A percentile compares a stretch with the other conserved stretches of the same genome.
Evolutionary conservation across 2,113 vertebrate genomes (phyloP).

Genomic region (Hippopotamus amphibius): DNA sequence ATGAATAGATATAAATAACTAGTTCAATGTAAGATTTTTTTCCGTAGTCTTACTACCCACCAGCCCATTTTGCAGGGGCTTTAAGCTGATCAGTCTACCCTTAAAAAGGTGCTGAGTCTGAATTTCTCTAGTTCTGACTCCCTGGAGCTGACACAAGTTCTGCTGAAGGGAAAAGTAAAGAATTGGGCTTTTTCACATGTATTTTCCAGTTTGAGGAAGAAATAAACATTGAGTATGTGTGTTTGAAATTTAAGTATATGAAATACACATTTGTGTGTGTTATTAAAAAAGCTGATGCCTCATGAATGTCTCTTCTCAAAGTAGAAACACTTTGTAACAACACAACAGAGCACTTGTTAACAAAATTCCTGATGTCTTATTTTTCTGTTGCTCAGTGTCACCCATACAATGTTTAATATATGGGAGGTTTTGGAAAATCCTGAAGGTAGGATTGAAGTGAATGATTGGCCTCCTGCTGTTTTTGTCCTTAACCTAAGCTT

Average conservation of each 20-base stretch:
- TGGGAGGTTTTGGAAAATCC: neutral
- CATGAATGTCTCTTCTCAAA: neutral
- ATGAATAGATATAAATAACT: neutral
- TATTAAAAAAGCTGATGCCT: neutral
- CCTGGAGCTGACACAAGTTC: neutral
- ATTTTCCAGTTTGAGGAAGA: conserved; percentile 32
- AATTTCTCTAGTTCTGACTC: neutral
- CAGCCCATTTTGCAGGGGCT: neutral
- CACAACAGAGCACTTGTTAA: neutral
- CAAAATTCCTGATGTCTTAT: neutral
- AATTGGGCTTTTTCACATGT: neutral
- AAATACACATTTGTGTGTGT: neutral
- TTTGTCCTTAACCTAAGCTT: neutral
- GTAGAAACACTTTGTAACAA: neutral
- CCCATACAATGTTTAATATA: neutral
- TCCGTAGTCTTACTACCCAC: neutral
- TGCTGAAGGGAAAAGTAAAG: neutral
- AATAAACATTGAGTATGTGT: neutral
- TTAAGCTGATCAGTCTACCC: neutral
- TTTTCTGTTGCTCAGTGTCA: neutral
- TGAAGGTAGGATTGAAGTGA: neutral
- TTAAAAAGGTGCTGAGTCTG: neutral
- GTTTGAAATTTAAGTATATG: conserved; percentile 31
- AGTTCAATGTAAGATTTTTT: neutral
- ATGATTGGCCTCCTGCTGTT: neutral